Base-by-base conservation (phyloP, 2,888 invertebrate species). In the Andrena haemorrhoa region DNA sequence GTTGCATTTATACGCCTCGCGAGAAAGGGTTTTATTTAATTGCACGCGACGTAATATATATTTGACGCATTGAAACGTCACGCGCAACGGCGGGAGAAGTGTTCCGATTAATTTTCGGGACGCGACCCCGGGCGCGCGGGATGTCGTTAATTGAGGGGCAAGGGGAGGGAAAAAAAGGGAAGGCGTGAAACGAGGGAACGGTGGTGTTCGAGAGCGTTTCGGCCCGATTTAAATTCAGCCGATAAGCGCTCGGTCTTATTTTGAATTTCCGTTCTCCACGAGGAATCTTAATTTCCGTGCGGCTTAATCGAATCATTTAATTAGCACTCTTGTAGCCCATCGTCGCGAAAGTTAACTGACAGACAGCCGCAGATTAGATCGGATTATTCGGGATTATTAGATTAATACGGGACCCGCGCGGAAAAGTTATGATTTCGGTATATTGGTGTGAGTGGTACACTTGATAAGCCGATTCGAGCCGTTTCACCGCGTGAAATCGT, bases 271-370 rank as follows among this genome's bases (percentile, higher is more conserved):
- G 85, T 84, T 87, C 88, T 84, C 83, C 83, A 58, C 79, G 82
- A 79, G 85, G 88, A 86, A 91, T 91, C 91, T 91, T 91, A 90
- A 92, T 93, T 93, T 89, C 87, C 85, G 81, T 82, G 88, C 41
- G 89, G 84, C 89, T 84, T 92, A 92, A 93, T 93, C 91, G 89
- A 92, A 93, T 93, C 92, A 90, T 90, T 92, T 91, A 90, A 93
- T 93, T 92, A 92, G 89, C 90, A 84, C 91, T 89, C 91, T 92
- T 90, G 89, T 90, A 86, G 77, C 82, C 73, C 60, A 72, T 83
- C 83, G 88, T 85, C 87, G 86, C 86, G 73, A 89, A 91, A 92
- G 90, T 91, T 91, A 92, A 93, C 89, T 87, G 92, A 89, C 92
- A 87, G 88, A 82, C 87, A 78, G 85, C 88, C 89, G 82, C 89